Conservation (phyloP, 2,888 invertebrate genomes). For the Lagria hirta region DNA sequence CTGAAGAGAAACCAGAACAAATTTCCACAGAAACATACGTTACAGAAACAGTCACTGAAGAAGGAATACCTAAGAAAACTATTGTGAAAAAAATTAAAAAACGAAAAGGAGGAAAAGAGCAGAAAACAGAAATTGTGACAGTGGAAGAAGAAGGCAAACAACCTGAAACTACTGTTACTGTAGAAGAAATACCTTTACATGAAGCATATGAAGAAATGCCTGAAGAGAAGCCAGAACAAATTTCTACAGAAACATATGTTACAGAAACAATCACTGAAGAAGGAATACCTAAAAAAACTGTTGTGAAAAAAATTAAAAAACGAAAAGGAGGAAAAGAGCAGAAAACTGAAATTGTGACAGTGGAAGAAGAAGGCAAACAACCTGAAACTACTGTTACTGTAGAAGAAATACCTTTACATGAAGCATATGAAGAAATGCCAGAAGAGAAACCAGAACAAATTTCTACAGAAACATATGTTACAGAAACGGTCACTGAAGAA, state of each 20-base stretch:
- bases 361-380: conserved; percentile 46
- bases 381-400: conserved; percentile 38
- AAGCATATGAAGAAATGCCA: conserved; percentile 39
- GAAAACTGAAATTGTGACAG: conserved; percentile 49
- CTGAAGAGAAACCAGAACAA: background rate
- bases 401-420: conserved; percentile 36
- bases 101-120: conserved; percentile 49
- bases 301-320: conserved; percentile 47
- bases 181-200: conserved; percentile 43
- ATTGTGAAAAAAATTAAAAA: conserved; percentile 47
- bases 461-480: conserved; percentile 30
- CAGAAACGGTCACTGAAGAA: conserved; percentile 31
- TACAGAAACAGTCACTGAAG: conserved; percentile 27
- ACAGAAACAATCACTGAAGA: conserved; percentile 27
- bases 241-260: conserved; percentile 31
- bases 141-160: conserved; percentile 45
- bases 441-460: conserved; percentile 17
- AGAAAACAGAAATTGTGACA: conserved; percentile 45
- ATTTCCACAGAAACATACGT: conserved; percentile 31
- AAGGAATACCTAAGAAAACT: conserved; percentile 16
- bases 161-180: conserved; percentile 36
- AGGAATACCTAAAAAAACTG: conserved; percentile 17
- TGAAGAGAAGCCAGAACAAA: conserved; percentile 1
- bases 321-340: conserved; percentile 51
- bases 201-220: conserved; percentile 40